Percentiles rank a stretch among this genome's conserved stretches.
These are phyloP conservation scores for Pseudomugil gertrudae DNA, from an alignment of 2,797 vertebrate genomes.

Conservation along the genomic window DNA sequence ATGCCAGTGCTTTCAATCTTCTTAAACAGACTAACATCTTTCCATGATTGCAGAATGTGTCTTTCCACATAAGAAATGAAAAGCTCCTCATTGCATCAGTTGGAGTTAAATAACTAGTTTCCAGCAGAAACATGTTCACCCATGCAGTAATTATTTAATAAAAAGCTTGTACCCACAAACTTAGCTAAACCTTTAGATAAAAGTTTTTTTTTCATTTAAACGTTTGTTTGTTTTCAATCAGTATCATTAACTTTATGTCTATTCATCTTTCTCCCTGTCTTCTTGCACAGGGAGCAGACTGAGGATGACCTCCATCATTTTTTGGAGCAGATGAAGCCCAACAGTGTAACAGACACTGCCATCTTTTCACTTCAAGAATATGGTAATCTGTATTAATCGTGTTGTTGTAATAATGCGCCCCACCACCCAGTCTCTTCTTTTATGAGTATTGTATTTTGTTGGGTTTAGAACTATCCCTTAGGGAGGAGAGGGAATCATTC, in stretches of 20 bases:
- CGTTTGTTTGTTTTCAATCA: not conserved
- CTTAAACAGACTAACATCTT: too few species aligned
- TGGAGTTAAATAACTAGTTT: too few species aligned
- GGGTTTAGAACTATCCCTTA: constrained; percentile 80
- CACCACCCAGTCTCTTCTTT: not conserved
- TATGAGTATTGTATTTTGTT: constrained; percentile 8
- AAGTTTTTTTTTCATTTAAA: too few species aligned
- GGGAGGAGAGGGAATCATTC: constrained; percentile 79
- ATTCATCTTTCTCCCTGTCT: constrained; percentile 15
- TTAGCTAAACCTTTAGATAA: constrained; percentile 13
- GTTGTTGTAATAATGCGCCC: not conserved
- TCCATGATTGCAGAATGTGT: too few species aligned
- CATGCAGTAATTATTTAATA: too few species aligned
- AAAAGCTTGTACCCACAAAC: too few species aligned
- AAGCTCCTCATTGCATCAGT: too few species aligned
- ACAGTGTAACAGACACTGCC: constrained; percentile 66
- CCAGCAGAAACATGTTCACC: too few species aligned
- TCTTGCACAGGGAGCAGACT: constrained; percentile 82
- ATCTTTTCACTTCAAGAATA: constrained; percentile 82
- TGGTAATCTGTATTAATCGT: constrained; percentile 71
- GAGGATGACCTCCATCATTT: constrained; percentile 84
- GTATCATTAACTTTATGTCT: not conserved
- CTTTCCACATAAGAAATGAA: too few species aligned
- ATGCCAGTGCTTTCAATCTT: too few species aligned
- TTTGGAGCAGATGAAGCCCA: constrained; percentile 78